Conservation (phyloP, 2,797 vertebrate genomes). For the Coranthus polyacanthus region DNA sequence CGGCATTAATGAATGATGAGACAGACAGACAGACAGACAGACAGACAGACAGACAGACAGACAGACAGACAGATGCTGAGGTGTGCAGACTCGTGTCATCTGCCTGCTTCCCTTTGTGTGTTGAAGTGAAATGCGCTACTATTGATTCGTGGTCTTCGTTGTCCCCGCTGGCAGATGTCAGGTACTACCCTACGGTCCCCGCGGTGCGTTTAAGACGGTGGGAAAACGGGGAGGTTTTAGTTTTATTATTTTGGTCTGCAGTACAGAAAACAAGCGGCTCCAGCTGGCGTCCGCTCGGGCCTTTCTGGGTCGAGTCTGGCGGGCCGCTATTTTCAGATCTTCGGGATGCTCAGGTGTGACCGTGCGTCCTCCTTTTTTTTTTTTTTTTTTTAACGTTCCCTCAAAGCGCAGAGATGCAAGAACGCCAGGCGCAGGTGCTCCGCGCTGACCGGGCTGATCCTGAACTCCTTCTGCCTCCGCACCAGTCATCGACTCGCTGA, state of each 20-base stretch:
- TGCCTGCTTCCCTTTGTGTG: conserved; percentile 17
- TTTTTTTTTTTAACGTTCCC: background rate
- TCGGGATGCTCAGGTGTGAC: background rate
- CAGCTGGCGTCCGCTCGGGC: no score
- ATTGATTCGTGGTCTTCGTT: conserved; percentile 52
- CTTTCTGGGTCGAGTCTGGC: background rate
- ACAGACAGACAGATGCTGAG: background rate
- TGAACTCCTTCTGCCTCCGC: conserved; percentile 23
- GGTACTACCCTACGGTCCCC: conserved; percentile 19
- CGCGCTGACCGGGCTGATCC: conserved; percentile 5
- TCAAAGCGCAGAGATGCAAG: conserved; percentile 4
- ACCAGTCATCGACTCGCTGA: conserved; percentile 19
- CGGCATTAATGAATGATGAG: no score
- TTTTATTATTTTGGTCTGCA: background rate
- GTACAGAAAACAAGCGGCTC: conserved; percentile 7
- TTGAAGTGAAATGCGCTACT: conserved; percentile 14
- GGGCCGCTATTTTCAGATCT: background rate
- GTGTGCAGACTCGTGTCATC: conserved; percentile 4
- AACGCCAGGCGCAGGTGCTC: conserved; percentile 13
- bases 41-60: background rate
- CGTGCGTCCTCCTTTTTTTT: conserved; percentile 6
- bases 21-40: background rate
- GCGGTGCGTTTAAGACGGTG: conserved; percentile 20
- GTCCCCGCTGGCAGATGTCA: conserved; percentile 48
- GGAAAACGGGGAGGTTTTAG: background rate